Base-by-base conservation (phyloP, 2,797 vertebrate species). In the Neosilurus mollespiculum region DNA sequence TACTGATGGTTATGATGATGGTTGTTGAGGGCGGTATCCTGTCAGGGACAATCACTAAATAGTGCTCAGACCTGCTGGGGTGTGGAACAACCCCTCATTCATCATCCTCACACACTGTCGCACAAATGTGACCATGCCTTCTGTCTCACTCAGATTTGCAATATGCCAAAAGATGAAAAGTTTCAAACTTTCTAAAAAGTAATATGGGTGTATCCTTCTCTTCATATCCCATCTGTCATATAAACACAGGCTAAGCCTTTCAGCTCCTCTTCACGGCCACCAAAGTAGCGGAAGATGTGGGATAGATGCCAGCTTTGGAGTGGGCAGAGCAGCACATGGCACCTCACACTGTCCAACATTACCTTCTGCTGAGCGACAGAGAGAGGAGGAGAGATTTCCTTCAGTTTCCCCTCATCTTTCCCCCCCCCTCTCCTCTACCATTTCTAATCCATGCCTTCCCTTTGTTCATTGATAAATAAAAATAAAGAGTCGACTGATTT, bases 1-100 rank as follows among this genome's bases (percentile, higher is more conserved):
- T 79, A 69, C 66, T 82, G 69, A 84, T 62, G 66, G 78, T 82
- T 24, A 3, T 82, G 43, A 76, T 18, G 65, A 78, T 76, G 81
- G 81, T 78, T 81, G 88, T 80, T 51, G 54, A 54, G 80, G 77
- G 82, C 12, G 77, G 69, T 72, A 81, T 70, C 80, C 83, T 89
- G 87, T 88, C 87, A 87, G 80, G 86, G 73, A 81, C 85, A 88
- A 89, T 87, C 80, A 77, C 83, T 90, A 87, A 90, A 90, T 83
- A 89, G 83, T 87, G 83, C 78, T 88, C 84, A 87, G 86, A 86
- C 78, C 78, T 84, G 84, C 81, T 82, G 82, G 61, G 62, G 81
- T 84, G 87, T 82, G 78, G 79, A 86, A 87, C 83, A 84, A 81
- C 56, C 82, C 54, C 53, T 83, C 85, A 90, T 90, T 89, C 70